Evolutionary conservation across 2,113 vertebrate genomes (phyloP).

Genomic region (Megaceryle torquata): DNA sequence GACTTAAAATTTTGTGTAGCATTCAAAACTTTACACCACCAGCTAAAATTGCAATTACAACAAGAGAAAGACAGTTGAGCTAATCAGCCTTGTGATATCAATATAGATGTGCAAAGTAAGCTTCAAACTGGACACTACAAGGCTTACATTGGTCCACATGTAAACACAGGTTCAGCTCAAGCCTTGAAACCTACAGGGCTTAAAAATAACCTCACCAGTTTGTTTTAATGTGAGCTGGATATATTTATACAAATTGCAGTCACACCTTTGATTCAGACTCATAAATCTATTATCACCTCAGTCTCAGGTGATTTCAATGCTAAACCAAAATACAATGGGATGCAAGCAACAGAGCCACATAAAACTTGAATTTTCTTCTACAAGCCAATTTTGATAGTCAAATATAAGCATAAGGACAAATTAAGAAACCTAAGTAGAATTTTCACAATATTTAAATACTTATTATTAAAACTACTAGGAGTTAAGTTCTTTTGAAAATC

Average conservation of each 20-base stretch:
- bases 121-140: not conserved
- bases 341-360: not conserved
- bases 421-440: not conserved
- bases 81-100: not conserved
- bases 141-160: not conserved
- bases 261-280: not conserved
- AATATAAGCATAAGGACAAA: not conserved
- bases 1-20: not conserved
- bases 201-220: not conserved
- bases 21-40: not conserved
- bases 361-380: not conserved
- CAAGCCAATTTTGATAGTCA: not conserved
- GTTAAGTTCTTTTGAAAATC: not conserved
- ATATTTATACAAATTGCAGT: not conserved
- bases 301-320: not conserved
- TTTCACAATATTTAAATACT: not conserved
- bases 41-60: not conserved
- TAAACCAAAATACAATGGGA: not conserved
- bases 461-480: not conserved
- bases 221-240: not conserved
- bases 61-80: not conserved
- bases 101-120: not conserved
- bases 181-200: not conserved
- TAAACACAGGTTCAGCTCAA: not conserved
- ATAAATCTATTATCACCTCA: not conserved